Conservation (phyloP, 2,797 vertebrate genomes). For the Microtus obscurus region DNA sequence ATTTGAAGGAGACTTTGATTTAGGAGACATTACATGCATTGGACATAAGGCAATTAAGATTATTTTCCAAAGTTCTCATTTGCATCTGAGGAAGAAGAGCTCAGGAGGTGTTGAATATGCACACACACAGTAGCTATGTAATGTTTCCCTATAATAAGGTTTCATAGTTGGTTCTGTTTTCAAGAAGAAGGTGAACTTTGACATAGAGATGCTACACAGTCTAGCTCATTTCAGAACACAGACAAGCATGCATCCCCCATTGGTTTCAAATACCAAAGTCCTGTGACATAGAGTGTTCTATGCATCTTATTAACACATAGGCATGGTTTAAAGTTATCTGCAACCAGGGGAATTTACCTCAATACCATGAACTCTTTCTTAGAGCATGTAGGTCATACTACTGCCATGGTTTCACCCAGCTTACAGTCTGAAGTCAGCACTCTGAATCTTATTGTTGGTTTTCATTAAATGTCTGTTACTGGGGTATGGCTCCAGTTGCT, state of each 20-base stretch:
- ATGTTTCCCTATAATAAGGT: background rate
- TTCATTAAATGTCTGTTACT: background rate
- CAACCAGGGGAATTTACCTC: background rate
- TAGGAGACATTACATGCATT: background rate
- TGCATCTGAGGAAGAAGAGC: background rate
- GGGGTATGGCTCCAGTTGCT: background rate
- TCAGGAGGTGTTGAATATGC: background rate
- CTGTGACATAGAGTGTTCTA: rapidly evolving
- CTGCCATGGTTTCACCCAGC: background rate
- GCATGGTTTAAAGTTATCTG: background rate
- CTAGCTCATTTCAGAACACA: background rate
- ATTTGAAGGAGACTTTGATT: background rate
- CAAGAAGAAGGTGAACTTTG: background rate
- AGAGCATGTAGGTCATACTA: background rate
- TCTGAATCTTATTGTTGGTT: background rate
- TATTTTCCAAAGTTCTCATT: background rate
- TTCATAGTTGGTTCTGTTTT: background rate
- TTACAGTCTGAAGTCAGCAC: background rate
- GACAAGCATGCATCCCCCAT: background rate
- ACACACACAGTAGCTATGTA: background rate
- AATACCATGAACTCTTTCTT: background rate
- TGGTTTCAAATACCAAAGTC: background rate
- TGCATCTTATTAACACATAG: background rate
- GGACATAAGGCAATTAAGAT: background rate
- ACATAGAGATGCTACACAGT: rapidly evolving